Base-by-base conservation (phyloP, 2,888 invertebrate genomes). In the Dasypolia templi region DNA sequence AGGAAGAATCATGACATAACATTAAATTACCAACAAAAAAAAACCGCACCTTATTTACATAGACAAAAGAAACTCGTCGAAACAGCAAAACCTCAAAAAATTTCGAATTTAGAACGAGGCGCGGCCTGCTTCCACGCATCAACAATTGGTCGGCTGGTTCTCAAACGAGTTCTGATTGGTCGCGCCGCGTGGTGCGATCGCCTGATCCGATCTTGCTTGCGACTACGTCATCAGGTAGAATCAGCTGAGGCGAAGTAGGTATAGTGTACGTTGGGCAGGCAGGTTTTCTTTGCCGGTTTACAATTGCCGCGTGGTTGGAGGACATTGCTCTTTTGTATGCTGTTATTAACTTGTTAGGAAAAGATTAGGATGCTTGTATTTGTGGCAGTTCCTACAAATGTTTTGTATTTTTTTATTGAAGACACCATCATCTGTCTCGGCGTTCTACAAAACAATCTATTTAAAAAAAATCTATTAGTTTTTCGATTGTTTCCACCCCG, bases 181-280 rank as follows among this genome's bases (percentile, higher is more conserved):
- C 56, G 77, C 0, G 2, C 12, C 29, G 53, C 51, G 72, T 84
- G 82, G 87, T 74, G 66, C 72, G 87, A 82, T 85, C 78, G 87
- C 79, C 72, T 84, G 75, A 74, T 84, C 76, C 78, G 74, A 81
- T 76, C 55, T 72, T 58, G 32, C 53, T 70, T 65, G 32, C 56
- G 42, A 14, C 49, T 72, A 75, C 79, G 85, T 84, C 78, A 79
- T 56, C 59, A n/a, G 39, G 6, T 14, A 9, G 17, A 73, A 80
- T 79, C 85, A 86, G 87, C 85, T 86, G 87, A 75, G 87, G 62
- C 32, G 1, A 7, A 22, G 11, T 63, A n/a, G 22, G 74, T 64
- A 12, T 32, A 46, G 44, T n/a, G 22, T 44, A 39, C 6, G 22
- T 35, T 44, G 17, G 56, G 9, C 35, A 1, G 32, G 44, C 29